These are phyloP conservation scores for Lordiphosa collinella DNA, from an alignment of 1,140 invertebrate genomes.

Conservation along the genomic window DNA sequence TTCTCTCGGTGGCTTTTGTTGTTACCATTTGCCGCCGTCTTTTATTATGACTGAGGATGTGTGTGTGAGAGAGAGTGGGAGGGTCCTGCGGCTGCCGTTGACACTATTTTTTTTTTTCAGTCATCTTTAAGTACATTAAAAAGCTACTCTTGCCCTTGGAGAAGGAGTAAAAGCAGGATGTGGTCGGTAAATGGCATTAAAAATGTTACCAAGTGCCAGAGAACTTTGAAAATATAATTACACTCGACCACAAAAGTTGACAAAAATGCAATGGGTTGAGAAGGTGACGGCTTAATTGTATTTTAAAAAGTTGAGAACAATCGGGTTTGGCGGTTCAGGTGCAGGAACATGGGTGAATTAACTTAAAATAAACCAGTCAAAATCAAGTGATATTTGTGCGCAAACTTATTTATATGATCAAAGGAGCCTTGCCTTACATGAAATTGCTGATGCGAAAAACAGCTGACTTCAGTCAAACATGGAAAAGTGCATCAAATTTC, in stretches of 20 bases:
- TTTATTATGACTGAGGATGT: slow-evolving; percentile 47
- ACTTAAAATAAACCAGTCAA: no score
- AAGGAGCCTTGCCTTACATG: no score
- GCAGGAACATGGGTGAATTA: no score
- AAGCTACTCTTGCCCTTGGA: slow-evolving; percentile 16
- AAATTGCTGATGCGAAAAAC: no score
- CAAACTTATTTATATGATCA: no score
- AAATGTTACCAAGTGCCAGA: slow-evolving; percentile 17
- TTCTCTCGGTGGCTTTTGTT: slow-evolving; percentile 6
- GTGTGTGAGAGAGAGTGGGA: slow-evolving; percentile 1
- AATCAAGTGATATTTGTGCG: no score
- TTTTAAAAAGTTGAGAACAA: no score
- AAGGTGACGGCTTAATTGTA: no score
- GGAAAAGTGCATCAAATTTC: slow-evolving; percentile 62
- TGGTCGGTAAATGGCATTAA: slow-evolving; percentile 30
- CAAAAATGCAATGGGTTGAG: neutral
- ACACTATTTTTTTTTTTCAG: slow-evolving; percentile 38
- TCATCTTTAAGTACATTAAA: slow-evolving; percentile 61
- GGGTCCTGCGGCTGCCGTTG: slow-evolving; percentile 41
- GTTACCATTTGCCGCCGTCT: slow-evolving; percentile 35
- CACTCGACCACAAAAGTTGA: slow-evolving; percentile 6
- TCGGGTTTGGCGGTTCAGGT: no score
- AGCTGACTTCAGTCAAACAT: slow-evolving; percentile 42
- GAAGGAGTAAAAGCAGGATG: neutral
- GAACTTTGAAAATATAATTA: slow-evolving; percentile 14